Base-by-base conservation (phyloP, 1,140 invertebrate genomes). In the Drosophila burlai region DNA sequence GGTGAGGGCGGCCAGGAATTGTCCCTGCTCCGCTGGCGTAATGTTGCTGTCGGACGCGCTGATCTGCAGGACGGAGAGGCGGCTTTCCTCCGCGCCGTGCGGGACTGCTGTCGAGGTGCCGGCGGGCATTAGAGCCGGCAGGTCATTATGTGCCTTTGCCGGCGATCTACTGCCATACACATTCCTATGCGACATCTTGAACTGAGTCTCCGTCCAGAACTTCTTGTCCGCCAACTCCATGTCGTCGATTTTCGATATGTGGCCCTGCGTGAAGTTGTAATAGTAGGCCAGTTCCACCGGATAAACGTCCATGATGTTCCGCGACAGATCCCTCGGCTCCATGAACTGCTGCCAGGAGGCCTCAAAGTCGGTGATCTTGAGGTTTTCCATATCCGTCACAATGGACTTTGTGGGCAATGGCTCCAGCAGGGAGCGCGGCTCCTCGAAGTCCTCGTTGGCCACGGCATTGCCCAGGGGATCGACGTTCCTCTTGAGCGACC, bases 221-320 rank as follows among this genome's bases (percentile, higher is more conserved):
- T 78, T 80, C 1, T 80, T 80, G 29, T 91, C 82, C 3, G 49
- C 66, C 0, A 67, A 4, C 21, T 81, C 83, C 9, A 92, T 24
- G 3, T 83, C 59, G 0, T 91, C 76, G 21, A 91, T 6, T 7
- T 62, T 29, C 0, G 42, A 1, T 0, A 82, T 15, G 1, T 68
- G 4, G 5, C 85, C 85, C 0, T 15, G 40, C 16, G 54, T 60
- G 11, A 92, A 92, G 10, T 81, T 69, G 45, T 94, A 94, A 91
- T 95, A 97, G 83, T 96, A 95, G 50, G 95, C 94, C 3, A 97
- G 93, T 80, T 97, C 96, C 69, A 96, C 94, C 0, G 95, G 75
- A 26, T 95, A 95, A 2, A 95, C 93, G 3, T 93, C 81, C 21
- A 95, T 94, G 2, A 96, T 81, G 64, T 95, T 94, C 2, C 94